Evolutionary conservation across 53 echinoderm and acorn worm genomes (phyloP), one percentile per base, ranked within the genome.

Genomic region (Glandiceps talaboti): DNA sequence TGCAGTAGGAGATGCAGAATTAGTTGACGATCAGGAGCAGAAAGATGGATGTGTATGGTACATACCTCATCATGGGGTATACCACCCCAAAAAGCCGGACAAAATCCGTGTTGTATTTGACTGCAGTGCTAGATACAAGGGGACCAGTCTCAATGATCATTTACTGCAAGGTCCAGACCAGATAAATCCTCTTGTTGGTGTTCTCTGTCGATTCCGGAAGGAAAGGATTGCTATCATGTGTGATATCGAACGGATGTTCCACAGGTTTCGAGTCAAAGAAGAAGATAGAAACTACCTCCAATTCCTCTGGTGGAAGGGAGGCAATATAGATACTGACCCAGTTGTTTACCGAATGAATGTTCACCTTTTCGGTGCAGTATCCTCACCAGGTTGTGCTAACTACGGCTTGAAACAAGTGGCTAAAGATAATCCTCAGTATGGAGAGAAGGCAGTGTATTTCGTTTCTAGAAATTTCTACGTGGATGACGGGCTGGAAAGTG

Each of bases 291-390:
- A 93, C 33, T 84, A 86, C 32, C 82, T 90, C n/a, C 73, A 88
- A 30, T 93, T 87, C 33, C 81, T 93, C 26, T 93, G 93, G 93
- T 90, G 89, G 90, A 73, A 83, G 29, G 73, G 81, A 74, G 33
- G 81, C 74, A 29, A 86, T 77, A 73, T 81, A 28, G 73, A n/a
- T 0, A n/a, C n/a, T n/a, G 74, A 73, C 26, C 73, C 27, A 1
- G 10, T 30, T 33, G 84, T 83, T 14, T 83, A 75, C 32, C 75
- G 91, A 72, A 91, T 91, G 88, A 91, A 31, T 12, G 88, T 91
- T 0, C 91, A 91, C 74, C 28, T 89, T 0, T 89, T 85, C 74
- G 83, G 89, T 14, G 89, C 89, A 0, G 74, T 73, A 25, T 90
- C 90, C 0, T 90, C 90, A 28, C 91, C 88, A 1, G 88, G 80